A percentile compares a stretch with the other conserved stretches of the same genome.
Evolutionary conservation across 1,140 invertebrate species (phyloP).

Genomic region (Plutomurus gul): DNA sequence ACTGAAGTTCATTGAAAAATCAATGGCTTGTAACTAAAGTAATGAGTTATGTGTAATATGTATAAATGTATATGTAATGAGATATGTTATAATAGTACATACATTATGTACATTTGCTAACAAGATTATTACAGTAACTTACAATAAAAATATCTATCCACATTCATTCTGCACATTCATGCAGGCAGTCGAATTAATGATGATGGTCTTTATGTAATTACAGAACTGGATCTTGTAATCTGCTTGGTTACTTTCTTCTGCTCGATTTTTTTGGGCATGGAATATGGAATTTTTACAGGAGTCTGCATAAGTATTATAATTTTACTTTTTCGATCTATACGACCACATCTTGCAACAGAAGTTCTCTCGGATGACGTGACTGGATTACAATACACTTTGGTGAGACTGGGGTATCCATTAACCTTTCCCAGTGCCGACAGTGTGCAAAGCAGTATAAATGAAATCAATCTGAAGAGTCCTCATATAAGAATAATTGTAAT

Average conservation of each 20-base stretch:
- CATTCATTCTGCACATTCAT: no score
- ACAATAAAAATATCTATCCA: no score
- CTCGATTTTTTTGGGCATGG: slow-evolving; percentile 80
- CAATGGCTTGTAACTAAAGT: no score
- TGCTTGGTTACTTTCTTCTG: slow-evolving; percentile 79
- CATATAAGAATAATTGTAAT: slow-evolving; percentile 14
- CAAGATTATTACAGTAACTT: no score
- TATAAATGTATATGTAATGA: no score
- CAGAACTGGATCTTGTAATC: slow-evolving; percentile 75
- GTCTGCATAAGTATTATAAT: slow-evolving; percentile 80
- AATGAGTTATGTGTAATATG: no score
- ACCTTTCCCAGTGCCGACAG: slow-evolving; percentile 88
- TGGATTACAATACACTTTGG: slow-evolving; percentile 73
- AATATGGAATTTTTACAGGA: slow-evolving; percentile 87
- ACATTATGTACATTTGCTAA: no score
- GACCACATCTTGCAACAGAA: slow-evolving; percentile 24
- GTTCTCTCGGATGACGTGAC: slow-evolving; percentile 55
- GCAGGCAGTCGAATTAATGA: no score
- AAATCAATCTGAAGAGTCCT: slow-evolving; percentile 28
- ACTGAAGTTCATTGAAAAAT: no score
- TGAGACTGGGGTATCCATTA: slow-evolving; percentile 77
- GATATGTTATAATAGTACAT: background rate
- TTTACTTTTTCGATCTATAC: slow-evolving; percentile 64
- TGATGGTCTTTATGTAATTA: slow-evolving; percentile 52
- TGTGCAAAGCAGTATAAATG: slow-evolving; percentile 70